Evolutionary conservation across 2,888 invertebrate species (phyloP).

Genomic region (Anoplius nigerrimus): DNA sequence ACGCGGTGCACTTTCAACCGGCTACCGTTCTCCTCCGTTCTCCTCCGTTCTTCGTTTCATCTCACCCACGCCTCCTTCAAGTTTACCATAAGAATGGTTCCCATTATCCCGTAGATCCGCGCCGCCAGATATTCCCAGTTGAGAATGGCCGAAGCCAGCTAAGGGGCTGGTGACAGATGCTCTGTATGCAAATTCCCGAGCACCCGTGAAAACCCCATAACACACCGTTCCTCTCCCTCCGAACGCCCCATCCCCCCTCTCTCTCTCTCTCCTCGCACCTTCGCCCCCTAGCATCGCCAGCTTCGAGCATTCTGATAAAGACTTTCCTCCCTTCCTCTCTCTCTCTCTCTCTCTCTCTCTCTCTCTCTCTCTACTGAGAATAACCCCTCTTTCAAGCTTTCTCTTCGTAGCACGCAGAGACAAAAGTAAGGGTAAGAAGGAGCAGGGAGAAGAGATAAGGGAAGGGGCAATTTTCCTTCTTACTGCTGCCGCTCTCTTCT

Average conservation of each 20-base stretch:
- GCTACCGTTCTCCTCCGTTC: not conserved
- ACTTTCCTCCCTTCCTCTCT: not conserved
- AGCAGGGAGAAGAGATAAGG: too few relatives aligned
- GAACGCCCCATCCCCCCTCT: not conserved
- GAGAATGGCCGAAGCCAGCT: conserved; percentile 72
- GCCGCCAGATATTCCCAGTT: conserved; percentile 69
- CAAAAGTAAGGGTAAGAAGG: too few relatives aligned
- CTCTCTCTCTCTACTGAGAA: not conserved
- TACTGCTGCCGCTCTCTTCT: too few relatives aligned
- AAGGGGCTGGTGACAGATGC: conserved; percentile 75
- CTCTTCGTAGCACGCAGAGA: too few relatives aligned
- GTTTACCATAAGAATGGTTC: conserved; percentile 74
- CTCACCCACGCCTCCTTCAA: conserved; percentile 29
- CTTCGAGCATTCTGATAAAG: not conserved
- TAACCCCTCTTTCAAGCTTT: not conserved
- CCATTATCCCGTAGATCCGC: conserved; percentile 74
- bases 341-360: not conserved
- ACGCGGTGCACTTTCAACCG: not conserved
- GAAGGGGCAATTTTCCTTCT: too few relatives aligned
- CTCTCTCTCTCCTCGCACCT: not conserved
- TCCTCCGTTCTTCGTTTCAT: not conserved
- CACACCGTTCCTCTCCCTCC: conserved; percentile 2
- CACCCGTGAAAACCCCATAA: conserved; percentile 57
- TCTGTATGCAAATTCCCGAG: conserved; percentile 74
- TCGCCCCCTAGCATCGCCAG: not conserved